Evolutionary conservation across 2,888 invertebrate species (phyloP).

Genomic region (Seira sanloemensis): DNA sequence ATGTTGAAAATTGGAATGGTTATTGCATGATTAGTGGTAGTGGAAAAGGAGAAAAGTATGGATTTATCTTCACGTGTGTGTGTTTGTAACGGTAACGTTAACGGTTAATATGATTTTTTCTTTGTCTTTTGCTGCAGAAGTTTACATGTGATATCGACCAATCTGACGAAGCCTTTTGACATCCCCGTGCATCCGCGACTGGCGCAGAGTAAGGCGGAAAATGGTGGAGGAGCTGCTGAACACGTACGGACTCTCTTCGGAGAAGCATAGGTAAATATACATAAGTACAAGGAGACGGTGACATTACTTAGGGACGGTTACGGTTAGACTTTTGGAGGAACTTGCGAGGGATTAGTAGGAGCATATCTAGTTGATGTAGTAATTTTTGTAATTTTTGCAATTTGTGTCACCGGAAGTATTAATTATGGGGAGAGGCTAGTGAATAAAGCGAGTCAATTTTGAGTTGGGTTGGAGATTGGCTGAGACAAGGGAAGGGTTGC

Average conservation of each 20-base stretch:
- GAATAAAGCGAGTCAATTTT: too few species aligned
- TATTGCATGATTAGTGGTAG: not conserved
- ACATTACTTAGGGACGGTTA: too few species aligned
- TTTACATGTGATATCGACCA: conserved; percentile 88
- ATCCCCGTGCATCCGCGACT: conserved; percentile 90
- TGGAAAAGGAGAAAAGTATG: not conserved
- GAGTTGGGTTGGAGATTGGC: too few species aligned
- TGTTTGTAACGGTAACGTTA: not conserved
- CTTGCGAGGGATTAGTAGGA: too few species aligned
- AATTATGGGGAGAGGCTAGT: too few species aligned
- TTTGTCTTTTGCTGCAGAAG: conserved; percentile 78
- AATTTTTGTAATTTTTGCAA: too few species aligned
- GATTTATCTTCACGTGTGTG: not conserved
- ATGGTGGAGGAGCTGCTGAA: conserved; percentile 91
- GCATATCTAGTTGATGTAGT: too few species aligned
- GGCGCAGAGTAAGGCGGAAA: conserved; percentile 89
- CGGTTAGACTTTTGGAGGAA: too few species aligned
- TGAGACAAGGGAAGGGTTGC: too few species aligned
- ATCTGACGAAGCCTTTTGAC: conserved; percentile 88
- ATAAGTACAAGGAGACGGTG: too few species aligned
- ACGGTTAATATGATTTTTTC: not conserved
- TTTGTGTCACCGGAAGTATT: too few species aligned
- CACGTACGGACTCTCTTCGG: conserved; percentile 89
- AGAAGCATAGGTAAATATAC: conserved; percentile 89
- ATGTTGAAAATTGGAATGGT: not conserved